Percentiles rank a stretch among this genome's conserved stretches.
Conservation (phyloP, 2,113 vertebrate genomes). For the Gasterosteus nipponicus region DNA sequence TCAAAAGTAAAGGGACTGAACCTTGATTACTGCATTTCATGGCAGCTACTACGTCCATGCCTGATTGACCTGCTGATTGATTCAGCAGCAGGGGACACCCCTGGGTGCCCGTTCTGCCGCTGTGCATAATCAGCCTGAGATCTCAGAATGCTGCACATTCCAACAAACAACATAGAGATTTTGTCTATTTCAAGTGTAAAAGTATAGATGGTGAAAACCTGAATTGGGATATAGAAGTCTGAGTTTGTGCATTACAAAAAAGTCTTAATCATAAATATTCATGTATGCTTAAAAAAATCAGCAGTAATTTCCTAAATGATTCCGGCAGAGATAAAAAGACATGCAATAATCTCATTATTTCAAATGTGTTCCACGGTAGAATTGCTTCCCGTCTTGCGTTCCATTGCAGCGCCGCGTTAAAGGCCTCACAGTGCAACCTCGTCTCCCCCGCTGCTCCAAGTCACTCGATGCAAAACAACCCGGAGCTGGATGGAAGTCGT, state of each 20-base stretch:
- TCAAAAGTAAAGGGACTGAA: not conserved
- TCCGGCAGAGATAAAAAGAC: slow-evolving; percentile 47
- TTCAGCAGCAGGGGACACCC: too few species aligned
- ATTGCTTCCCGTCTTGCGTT: slow-evolving; percentile 32
- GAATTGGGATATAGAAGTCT: too few species aligned
- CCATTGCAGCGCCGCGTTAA: slow-evolving; percentile 57
- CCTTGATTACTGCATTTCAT: not conserved
- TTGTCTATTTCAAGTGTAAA: too few species aligned
- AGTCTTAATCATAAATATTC: not conserved
- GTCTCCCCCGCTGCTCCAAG: slow-evolving; percentile 39
- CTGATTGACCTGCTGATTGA: too few species aligned
- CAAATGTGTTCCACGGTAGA: slow-evolving; percentile 34
- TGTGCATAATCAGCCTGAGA: too few species aligned
- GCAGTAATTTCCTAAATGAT: slow-evolving; percentile 50
- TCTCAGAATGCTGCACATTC: too few species aligned
- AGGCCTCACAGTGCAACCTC: slow-evolving; percentile 45
- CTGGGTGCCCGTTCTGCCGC: too few species aligned
- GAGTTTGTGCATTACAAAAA: too few species aligned
- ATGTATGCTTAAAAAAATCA: slow-evolving; percentile 24
- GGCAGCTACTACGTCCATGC: too few species aligned
- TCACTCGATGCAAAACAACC: slow-evolving; percentile 56
- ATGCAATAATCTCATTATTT: slow-evolving; percentile 44
- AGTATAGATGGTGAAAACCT: too few species aligned
- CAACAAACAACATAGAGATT: not conserved
- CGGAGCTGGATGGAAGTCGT: slow-evolving; percentile 58